Conservation (phyloP, 2,888 invertebrate genomes). For the Nomada hirtipes region DNA sequence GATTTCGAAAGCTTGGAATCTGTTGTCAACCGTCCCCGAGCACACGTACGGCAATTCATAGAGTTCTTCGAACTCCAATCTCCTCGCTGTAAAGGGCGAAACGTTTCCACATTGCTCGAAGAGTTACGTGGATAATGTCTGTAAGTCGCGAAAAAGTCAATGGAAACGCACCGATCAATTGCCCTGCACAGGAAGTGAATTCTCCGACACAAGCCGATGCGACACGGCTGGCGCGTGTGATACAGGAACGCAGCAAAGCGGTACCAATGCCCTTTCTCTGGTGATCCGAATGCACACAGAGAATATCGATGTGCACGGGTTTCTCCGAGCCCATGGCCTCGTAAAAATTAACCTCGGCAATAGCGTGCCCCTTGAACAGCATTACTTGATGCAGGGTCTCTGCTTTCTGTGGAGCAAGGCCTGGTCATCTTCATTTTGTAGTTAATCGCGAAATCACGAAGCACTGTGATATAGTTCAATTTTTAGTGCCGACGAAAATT, state of each 20-base stretch:
- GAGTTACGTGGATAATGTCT: not conserved
- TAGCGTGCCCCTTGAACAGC: slow-evolving; percentile 39
- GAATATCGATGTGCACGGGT: slow-evolving; percentile 56
- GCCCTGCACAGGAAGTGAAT: slow-evolving; percentile 64
- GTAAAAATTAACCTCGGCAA: slow-evolving; percentile 19
- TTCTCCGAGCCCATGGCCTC: slow-evolving; percentile 39
- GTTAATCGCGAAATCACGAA: not conserved
- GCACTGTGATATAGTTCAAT: not conserved
- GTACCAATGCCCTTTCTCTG: slow-evolving; percentile 68
- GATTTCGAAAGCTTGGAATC: slow-evolving; percentile 32
- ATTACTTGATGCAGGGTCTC: slow-evolving; percentile 44
- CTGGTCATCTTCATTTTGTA: not conserved
- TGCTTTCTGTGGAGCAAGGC: slow-evolving; percentile 15
- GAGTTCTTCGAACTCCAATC: slow-evolving; percentile 58
- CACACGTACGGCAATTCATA: slow-evolving; percentile 58
- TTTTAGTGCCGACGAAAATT: not conserved
- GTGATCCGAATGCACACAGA: slow-evolving; percentile 64
- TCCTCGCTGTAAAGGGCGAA: slow-evolving; percentile 40
- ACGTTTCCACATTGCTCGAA: not conserved
- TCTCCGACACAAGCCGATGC: slow-evolving; percentile 61
- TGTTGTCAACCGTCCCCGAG: not conserved
- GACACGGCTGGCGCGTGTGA: slow-evolving; percentile 48
- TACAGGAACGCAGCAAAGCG: slow-evolving; percentile 67
- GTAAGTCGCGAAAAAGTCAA: too few relatives aligned
- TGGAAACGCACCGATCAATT: slow-evolving; percentile 65